Conservation (phyloP, 1,140 invertebrate species). For the Drosophila mojavensis region DNA sequence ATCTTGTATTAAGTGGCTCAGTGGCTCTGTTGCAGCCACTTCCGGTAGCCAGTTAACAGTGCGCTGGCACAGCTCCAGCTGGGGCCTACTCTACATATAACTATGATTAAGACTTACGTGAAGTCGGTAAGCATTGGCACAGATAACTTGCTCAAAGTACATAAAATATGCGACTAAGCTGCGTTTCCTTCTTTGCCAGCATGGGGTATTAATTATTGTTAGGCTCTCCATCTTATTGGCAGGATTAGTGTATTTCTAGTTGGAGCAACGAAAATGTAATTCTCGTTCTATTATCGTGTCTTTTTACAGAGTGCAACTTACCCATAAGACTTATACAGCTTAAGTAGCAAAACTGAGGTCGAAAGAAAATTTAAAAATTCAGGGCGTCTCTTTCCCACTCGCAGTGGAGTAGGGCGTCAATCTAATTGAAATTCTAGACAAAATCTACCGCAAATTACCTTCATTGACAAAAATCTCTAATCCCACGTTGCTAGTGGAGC, state of each 20-base stretch:
- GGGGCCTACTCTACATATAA: slow-evolving; percentile 1
- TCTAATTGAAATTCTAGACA: slow-evolving; percentile 84
- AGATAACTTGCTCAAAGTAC: slow-evolving; percentile 8
- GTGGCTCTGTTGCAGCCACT: slow-evolving; percentile 42
- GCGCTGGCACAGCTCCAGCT: not conserved
- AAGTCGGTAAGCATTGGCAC: slow-evolving; percentile 16
- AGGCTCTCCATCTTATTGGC: no score
- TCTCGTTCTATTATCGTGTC: no score
- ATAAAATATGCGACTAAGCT: not conserved
- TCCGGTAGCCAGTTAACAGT: slow-evolving; percentile 14
- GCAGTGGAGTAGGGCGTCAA: slow-evolving; percentile 57
- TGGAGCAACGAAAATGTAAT: no score
- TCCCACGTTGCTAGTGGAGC: slow-evolving; percentile 51
- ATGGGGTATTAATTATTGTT: no score
- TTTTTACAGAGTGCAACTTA: no score
- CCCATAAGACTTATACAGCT: no score
- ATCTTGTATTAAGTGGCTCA: slow-evolving; percentile 72
- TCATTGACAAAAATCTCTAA: slow-evolving; percentile 83
- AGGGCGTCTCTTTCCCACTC: slow-evolving; percentile 3
- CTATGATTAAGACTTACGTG: slow-evolving; percentile 19
- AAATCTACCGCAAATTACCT: slow-evolving; percentile 83
- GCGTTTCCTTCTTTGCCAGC: not conserved
- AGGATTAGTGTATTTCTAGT: no score
- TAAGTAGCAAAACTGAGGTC: no score
- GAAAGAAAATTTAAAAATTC: not conserved